Base-by-base conservation (phyloP, 2,888 invertebrate species). In the Cataglyphis albicans region DNA sequence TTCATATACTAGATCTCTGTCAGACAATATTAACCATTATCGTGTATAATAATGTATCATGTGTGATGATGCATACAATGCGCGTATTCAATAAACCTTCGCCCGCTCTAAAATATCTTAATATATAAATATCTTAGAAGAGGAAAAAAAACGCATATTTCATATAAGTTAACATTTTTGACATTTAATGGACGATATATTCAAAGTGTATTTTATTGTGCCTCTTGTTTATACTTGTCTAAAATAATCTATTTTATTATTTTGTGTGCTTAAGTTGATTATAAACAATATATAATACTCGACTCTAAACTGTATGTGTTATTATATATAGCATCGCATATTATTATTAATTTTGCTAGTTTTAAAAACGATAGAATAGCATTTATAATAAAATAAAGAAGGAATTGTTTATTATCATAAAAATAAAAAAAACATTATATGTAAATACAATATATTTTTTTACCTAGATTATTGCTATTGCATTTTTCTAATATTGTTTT, bases 11-110 rank as follows among this genome's bases (percentile, higher is more conserved):
- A 81, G 55, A 3, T 57, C 63, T 32, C 12, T 48, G 3, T 52
- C 38, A 48, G 52, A 52, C 75, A 74, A 74, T 81, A 64, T 63
- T 61, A 63, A 81, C 21, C 38, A 32, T 73, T 74, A 18, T 55
- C 35, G 12, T 61, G 55, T 72, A 44, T 67, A 35, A 75, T 65
- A 67, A 75, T 35, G 18, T 59, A 52, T 68, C 6, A 7, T 52
- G 52, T 52, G n/a, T 6, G 21, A 52, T n/a, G n/a, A 73, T 4
- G 12, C 7, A 21, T 55, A 55, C 35, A 35, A 55, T 52, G 38
- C 15, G 9, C 9, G n/a, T 59, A 38, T 38, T 59, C 57, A 52
- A 38, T 65, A 65, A 38, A 48, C 12, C 38, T 38, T 29, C 10
- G 38, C 59, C 18, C n/a, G 38, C 29, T 52, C n/a, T 59, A 59